Conservation (phyloP, 2,113 vertebrate genomes). For the Notothenia coriiceps region DNA sequence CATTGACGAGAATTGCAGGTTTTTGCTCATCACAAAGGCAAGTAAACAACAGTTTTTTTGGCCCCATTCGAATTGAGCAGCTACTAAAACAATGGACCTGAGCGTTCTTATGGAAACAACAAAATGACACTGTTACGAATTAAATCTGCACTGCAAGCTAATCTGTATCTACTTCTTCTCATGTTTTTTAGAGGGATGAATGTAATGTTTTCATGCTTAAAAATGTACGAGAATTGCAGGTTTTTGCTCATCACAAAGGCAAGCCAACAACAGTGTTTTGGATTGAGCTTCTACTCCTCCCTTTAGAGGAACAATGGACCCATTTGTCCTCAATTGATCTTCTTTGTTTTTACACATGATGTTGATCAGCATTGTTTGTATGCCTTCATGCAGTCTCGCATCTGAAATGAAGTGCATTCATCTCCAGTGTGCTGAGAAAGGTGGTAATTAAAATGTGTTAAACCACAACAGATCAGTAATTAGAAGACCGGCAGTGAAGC, state of each 20-base stretch:
- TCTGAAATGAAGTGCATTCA: conserved; percentile 71
- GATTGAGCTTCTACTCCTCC: too few species aligned
- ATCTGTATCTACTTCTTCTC: neutral
- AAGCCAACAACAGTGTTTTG: too few species aligned
- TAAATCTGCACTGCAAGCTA: neutral
- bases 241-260: too few species aligned
- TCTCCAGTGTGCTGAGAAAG: conserved; percentile 59
- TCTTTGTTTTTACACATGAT: conserved; percentile 29
- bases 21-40: too few species aligned
- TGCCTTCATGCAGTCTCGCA: conserved; percentile 16
- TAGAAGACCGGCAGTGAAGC: conserved; percentile 45
- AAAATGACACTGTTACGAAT: too few species aligned
- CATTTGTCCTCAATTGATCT: neutral
- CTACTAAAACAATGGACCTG: too few species aligned
- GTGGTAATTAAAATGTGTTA: conserved; percentile 73
- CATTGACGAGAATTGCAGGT: too few species aligned
- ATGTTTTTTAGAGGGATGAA: neutral
- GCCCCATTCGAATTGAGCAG: too few species aligned
- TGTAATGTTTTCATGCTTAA: neutral
- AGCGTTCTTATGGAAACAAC: too few species aligned
- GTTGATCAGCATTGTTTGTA: conserved; percentile 42
- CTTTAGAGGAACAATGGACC: neutral
- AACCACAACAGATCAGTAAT: conserved; percentile 68
- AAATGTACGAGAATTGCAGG: too few species aligned
- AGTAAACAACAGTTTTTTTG: too few species aligned